Evolutionary conservation across 2,888 invertebrate species (phyloP), one percentile per base, ranked within the genome.

Genomic region (Lasioglossum villosulum): DNA sequence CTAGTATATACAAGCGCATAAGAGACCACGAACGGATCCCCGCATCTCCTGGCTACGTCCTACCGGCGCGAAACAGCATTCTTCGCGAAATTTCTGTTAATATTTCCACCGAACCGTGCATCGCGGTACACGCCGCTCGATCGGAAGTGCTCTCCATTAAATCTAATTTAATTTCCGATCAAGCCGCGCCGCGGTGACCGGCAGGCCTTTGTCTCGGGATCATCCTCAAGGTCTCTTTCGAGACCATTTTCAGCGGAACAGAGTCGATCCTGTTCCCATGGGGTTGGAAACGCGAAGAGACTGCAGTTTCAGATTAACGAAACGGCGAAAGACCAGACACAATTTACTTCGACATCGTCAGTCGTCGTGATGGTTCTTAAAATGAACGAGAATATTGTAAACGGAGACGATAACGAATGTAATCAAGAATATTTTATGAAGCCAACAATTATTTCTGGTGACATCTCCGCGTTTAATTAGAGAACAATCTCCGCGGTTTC

Each of bases 21-120:
- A 89, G 90, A 86, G 89, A 83, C 75, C 78, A 66, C 79, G 79
- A 66, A 81, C 52, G 66, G 66, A 78, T 76, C 73, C 72, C 71
- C 83, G 83, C 82, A 75, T 89, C 87, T 88, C 83, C 59, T 48
- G n/a, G 27, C 75, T 76, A n/a, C 78, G 74, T 75, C 75, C 68
- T 70, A 75, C 68, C 78, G 52, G 56, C 42, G 39, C 78, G 37
- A 27, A 45, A 34, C 63, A 68, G 77, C 83, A 79, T 76, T 86
- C 78, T 88, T 87, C 89, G 92, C 91, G 92, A 93, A 94, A 93
- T 93, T 93, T 94, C 93, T 92, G 93, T 88, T 90, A 87, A 92
- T 90, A 90, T 92, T 92, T 93, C 91, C 93, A 88, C 80, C 68
- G 68, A 63, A 75, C 84, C 68, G 75, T 76, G 70, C 39, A 56